Conservation (phyloP, 2,113 vertebrate genomes). For the Oreochromis tanganicae region DNA sequence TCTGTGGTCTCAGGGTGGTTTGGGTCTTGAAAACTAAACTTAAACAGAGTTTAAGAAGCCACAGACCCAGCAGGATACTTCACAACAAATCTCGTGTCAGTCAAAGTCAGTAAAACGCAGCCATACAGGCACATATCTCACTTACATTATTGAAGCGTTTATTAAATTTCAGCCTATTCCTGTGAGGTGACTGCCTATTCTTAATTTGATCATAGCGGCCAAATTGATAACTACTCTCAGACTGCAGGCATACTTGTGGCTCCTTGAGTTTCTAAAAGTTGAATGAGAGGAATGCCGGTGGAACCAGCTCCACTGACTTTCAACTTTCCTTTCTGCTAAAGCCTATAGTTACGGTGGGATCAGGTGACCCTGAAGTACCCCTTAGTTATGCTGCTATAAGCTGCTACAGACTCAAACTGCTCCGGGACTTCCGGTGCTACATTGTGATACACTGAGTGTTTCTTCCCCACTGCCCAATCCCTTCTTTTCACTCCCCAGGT, state of each 20-base stretch:
- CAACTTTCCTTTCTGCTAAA: not conserved
- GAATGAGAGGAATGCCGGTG: not conserved
- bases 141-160: not conserved
- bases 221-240: not conserved
- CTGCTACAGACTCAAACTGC: not conserved
- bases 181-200: not conserved
- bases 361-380: not conserved
- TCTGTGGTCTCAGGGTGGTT: not conserved
- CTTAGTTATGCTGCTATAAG: not conserved
- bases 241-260: not conserved
- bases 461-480: not conserved
- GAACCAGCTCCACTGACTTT: not conserved
- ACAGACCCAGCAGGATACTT: not conserved
- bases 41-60: not conserved
- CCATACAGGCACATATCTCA: not conserved
- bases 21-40: not conserved
- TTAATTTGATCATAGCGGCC: not conserved
- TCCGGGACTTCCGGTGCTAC: not conserved
- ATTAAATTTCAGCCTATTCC: not conserved
- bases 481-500: not conserved
- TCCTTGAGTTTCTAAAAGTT: not conserved
- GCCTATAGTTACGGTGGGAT: not conserved
- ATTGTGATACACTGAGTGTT: not conserved
- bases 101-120: not conserved
- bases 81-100: not conserved